Evolutionary conservation across 2,888 invertebrate genomes (phyloP), one percentile per base, ranked within the genome.

Genomic region (Stegophylla sp.): DNA sequence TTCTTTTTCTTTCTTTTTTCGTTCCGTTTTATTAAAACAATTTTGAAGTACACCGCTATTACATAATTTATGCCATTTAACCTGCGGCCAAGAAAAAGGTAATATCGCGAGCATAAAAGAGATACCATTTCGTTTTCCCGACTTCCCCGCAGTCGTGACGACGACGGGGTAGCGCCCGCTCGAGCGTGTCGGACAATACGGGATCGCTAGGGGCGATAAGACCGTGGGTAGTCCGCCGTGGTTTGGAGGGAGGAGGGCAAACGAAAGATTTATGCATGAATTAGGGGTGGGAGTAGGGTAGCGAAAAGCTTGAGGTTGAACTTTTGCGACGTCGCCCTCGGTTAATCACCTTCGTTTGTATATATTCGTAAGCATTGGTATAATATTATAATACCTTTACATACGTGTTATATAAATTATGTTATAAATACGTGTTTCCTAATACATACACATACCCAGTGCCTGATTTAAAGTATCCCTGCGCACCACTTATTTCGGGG

Each of bases 101-200:
- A 71, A 71, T 71, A 41, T 71, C 43, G 28, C 51, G 72, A 20
- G 41, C 10, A 56, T 41, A 73, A 59, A 73, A 73, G 5, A 59
- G 43, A 59, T 23, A 61, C n/a, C n/a, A n/a, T 73, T 73, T 73
- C 61, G 73, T 73, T 73, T 73, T 73, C 61, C n/a, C 61, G 61
- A 73, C 61, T 73, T 56, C 20, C 0, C 61, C 59, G 26, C 59
- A n/a, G 43, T 45, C 13, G 23, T 23, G 13, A 43, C 64, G 64
- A 66, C 64, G 23, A 3, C 41, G 20, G 43, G 20, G n/a, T 4
- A 23, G 53, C 20, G 34, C 2, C 34, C 15, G 61, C 28, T 63
- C 61, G 15, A 48, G 74, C 74, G 61, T 63, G 48, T 48, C 74
- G 48, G 48, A 63, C 74, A 74, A 74, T 74, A 28, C 23, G 48